These are phyloP conservation scores for Stigmatopora argus DNA, from an alignment of 2,113 vertebrate genomes.

Conservation along the genomic window DNA sequence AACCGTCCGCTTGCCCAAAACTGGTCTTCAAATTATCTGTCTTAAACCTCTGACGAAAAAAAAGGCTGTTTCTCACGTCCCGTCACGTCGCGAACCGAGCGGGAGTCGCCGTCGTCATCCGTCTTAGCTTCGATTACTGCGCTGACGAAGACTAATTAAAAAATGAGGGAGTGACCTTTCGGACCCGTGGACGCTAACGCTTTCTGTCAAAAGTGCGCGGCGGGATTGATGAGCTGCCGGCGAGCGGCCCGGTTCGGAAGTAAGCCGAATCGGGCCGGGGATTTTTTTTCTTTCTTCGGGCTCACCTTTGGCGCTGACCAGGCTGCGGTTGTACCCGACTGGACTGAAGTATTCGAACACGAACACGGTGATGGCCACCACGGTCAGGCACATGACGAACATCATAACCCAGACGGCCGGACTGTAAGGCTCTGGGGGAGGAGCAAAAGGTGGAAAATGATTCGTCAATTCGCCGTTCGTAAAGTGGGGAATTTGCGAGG, in stretches of 20 bases:
- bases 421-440: slow-evolving; percentile 73
- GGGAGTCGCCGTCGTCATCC: slow-evolving; percentile 49
- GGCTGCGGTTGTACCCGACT: slow-evolving; percentile 89
- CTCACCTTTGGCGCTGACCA: slow-evolving; percentile 91
- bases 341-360: slow-evolving; percentile 96
- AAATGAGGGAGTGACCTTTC: slow-evolving; percentile 67
- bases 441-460: slow-evolving; percentile 26
- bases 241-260: no score
- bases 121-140: slow-evolving; percentile 67
- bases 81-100: slow-evolving; percentile 10
- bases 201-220: slow-evolving; percentile 51
- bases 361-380: slow-evolving; percentile 92
- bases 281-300: not conserved
- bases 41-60: slow-evolving; percentile 26
- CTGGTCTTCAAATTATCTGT: not conserved
- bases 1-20: not conserved
- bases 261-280: no score
- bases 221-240: slow-evolving; percentile 56
- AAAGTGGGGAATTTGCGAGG: slow-evolving; percentile 45
- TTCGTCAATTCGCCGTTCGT: slow-evolving; percentile 39
- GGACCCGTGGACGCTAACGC: slow-evolving; percentile 47
- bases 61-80: slow-evolving; percentile 20
- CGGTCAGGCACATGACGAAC: slow-evolving; percentile 98
- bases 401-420: slow-evolving; percentile 89
- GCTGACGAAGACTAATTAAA: slow-evolving; percentile 67